Percentiles rank a stretch among this genome's conserved stretches.
Conservation (phyloP, 2,797 vertebrate species). For the Chromobotia macracanthus region DNA sequence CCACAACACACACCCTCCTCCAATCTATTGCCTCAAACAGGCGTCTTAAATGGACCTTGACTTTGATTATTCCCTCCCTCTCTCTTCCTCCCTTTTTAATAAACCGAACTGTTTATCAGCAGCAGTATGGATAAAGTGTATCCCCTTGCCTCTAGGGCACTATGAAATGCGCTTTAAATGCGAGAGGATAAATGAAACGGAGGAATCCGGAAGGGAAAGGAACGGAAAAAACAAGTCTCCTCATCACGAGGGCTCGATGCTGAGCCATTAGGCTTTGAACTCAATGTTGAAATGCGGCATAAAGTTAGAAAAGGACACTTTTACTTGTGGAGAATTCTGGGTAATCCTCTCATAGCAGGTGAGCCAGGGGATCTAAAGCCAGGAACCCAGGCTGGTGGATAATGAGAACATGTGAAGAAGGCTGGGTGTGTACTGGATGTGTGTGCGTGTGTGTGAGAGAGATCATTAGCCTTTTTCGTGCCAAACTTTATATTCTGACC, state of each 20-base stretch:
- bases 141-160: conserved; percentile 33
- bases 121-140: conserved; percentile 38
- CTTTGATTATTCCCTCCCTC: conserved; percentile 67
- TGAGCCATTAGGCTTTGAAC: conserved; percentile 39
- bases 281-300: conserved; percentile 36
- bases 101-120: conserved; percentile 64
- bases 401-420: conserved; percentile 33
- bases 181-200: conserved; percentile 25
- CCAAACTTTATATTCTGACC: conserved; percentile 1
- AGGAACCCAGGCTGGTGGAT: conserved; percentile 8
- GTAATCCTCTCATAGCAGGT: conserved; percentile 32
- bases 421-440: conserved; percentile 10
- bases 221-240: neutral
- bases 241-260: conserved; percentile 16
- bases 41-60: conserved; percentile 65
- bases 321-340: conserved; percentile 19
- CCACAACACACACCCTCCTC: conserved; percentile 9
- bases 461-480: conserved; percentile 29
- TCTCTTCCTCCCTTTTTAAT: conserved; percentile 64
- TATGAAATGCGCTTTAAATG: conserved; percentile 22
- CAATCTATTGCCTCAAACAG: conserved; percentile 17
- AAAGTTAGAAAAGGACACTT: conserved; percentile 17
- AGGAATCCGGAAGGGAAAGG: neutral
- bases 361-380: conserved; percentile 12
- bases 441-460: conserved; percentile 8